A percentile compares a stretch with the other conserved stretches of the same genome.
Conservation (phyloP, 2,888 invertebrate species). For the Orgyia antiqua region DNA sequence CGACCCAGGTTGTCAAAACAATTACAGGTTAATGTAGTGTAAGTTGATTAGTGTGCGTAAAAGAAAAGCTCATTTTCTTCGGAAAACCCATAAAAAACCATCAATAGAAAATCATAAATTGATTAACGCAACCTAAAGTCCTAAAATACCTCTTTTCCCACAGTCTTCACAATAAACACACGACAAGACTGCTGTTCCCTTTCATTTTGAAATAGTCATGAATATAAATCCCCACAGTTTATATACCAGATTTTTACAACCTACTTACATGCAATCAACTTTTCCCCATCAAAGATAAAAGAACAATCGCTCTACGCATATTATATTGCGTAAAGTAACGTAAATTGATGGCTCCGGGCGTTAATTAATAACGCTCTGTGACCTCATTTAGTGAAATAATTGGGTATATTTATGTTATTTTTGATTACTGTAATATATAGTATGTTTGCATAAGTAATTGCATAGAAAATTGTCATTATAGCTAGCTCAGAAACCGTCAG, state of each 20-base stretch:
- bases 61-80: no score
- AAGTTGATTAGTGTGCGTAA: no score
- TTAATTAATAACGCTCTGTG: no score
- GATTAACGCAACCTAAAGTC: constrained; percentile 1
- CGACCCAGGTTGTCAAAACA: no score
- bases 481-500: no score
- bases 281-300: constrained; percentile 6
- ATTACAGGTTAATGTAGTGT: no score
- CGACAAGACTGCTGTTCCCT: constrained; percentile 23
- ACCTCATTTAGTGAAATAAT: no score
- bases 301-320: constrained; percentile 16
- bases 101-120: constrained; percentile 2
- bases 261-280: constrained; percentile 15
- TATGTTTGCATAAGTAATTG: no score
- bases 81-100: background rate
- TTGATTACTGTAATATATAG: no score
- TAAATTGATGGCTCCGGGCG: constrained; percentile 19
- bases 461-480: no score
- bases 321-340: constrained; percentile 7
- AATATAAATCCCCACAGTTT: constrained; percentile 6
- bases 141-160: constrained; percentile 20
- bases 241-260: constrained; percentile 17
- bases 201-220: constrained; percentile 15
- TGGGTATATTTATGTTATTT: no score
- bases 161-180: constrained; percentile 21